Percentiles rank a stretch among this genome's conserved stretches.
These are phyloP conservation scores for Mormyrus proboscirostris DNA, from an alignment of 2,797 vertebrate genomes.

Conservation along the genomic window DNA sequence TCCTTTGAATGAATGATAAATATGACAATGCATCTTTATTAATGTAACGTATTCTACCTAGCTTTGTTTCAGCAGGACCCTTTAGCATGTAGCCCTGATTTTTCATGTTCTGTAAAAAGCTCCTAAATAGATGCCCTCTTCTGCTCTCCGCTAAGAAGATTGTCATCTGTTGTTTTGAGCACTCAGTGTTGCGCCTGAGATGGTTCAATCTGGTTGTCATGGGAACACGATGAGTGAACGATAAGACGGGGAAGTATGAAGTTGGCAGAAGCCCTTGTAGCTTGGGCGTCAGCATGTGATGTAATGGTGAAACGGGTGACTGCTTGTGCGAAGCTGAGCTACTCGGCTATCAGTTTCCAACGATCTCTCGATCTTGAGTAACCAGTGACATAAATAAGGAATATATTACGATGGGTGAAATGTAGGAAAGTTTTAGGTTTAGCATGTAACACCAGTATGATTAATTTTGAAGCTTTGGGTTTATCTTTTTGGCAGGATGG, in stretches of 20 bases:
- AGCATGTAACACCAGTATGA: background rate
- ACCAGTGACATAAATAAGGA: background rate
- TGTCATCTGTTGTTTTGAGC: conserved; percentile 2
- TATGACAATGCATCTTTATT: background rate
- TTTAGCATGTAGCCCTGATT: background rate
- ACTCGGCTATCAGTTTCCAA: conserved; percentile 8
- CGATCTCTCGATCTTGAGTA: background rate
- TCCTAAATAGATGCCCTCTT: background rate
- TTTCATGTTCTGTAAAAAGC: background rate
- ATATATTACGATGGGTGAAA: background rate
- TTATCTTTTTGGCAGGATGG: background rate
- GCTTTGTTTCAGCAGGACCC: background rate
- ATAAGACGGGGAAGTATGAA: background rate
- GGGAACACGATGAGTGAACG: background rate
- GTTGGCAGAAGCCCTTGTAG: background rate
- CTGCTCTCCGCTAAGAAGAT: background rate
- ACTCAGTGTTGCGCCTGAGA: background rate
- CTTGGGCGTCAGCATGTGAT: background rate
- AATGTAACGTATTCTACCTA: background rate
- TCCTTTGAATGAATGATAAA: background rate
- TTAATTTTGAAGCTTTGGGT: background rate
- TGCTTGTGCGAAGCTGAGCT: background rate
- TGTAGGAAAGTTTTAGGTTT: background rate
- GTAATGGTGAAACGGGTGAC: background rate
- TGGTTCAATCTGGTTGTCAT: conserved; percentile 1